Evolutionary conservation across 2,113 vertebrate genomes (phyloP), one percentile per base, ranked within the genome.

Genomic region (Bufo bufo): DNA sequence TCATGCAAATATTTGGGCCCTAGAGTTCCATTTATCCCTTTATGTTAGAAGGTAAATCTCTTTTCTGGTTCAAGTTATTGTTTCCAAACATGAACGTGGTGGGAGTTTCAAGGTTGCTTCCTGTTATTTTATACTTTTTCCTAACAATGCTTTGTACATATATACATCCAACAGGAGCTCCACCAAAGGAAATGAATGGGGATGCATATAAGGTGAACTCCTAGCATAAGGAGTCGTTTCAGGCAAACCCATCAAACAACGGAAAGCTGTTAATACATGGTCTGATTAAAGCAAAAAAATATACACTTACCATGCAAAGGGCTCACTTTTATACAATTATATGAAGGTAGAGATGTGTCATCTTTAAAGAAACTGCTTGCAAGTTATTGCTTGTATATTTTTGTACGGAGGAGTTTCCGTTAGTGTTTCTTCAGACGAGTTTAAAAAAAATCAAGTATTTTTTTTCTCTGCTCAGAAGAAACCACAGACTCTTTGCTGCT

Each of bases 401-500:
- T 58, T 59, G 19, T 9, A 65, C 14, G 11, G 4, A 82, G 52
- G 71, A 49, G 8, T 87, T 69, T 82, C 45, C 49, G 52, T 81
- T 45, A 72, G 16, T 71, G 52, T 59, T 74, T 56, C 54, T 54
- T 75, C 16, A 77, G 50, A 23, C 12, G n/a, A 87, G 17, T 20
- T 56, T 47, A 11, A 77, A 63, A 56, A 61, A 45, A 80, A 8
- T 75, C 19, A 6, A 8, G 8, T 61, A 33, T 33, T 85, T 83
- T 75, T 72, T 88, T 72, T 74, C 6, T 71, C 45, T 54, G 20
- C 49, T 33, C 14, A 3, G 63, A 54, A n/a, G 23, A 61, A 88
- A 82, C 87, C 87, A 83, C 87, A 88, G 71, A 71, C 54, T 82
- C 74, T 87, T 82, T 50, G 81, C 23, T 45, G 45, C 59, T 84